Base-by-base conservation (phyloP, 92 coral and sea anemone genomes). In the Actinernus sp. region DNA sequence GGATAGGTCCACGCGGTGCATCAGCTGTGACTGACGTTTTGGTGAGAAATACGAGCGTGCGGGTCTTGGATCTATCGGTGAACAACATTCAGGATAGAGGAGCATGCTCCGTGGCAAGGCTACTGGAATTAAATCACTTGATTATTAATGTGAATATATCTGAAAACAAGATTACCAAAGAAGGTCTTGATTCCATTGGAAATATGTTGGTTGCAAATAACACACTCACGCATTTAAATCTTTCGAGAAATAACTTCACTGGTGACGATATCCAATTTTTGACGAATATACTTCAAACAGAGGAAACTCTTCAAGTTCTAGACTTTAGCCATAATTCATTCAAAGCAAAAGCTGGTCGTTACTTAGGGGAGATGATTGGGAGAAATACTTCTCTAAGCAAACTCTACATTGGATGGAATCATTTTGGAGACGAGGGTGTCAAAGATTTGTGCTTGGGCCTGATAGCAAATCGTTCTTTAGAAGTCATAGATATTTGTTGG, bases 1-100 rank as follows among this genome's bases (percentile, higher is more conserved):
- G 98, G 74, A 82, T 93, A 64, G 98, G 97, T 3, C 79, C 92
- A 7, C 55, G 69, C 12, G 97, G 97, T 13, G 82, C 96, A 24
- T 73, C 73, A 22, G 93, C 97, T 1, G 82, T 93, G 20, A 64
- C 82, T 23, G 88, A 86, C 30, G 77, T 84, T 71, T 78, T 93
- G 86, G 80, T 77, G 68, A 76, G 88, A 69, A 90, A 93, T 62
- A 26, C 58, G 38, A 78, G 79, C 9, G 79, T 93, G 14, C 90
- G 68, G 47, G 70, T 44, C 26, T 78, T 93, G 69, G 97, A 93
- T 56, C 52, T 93, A 49, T 93, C 98, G 10, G 71, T 84, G 68
- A 93, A 93, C 57, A 71, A 90, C 58, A 90, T 93, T 31, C 88
- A 78, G 28, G 79, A 74, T 40, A 78, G 84, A 59, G 98, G 98